Evolutionary conservation across 2,113 vertebrate genomes (phyloP), one percentile per base, ranked within the genome.

Genomic region (Equus quagga): DNA sequence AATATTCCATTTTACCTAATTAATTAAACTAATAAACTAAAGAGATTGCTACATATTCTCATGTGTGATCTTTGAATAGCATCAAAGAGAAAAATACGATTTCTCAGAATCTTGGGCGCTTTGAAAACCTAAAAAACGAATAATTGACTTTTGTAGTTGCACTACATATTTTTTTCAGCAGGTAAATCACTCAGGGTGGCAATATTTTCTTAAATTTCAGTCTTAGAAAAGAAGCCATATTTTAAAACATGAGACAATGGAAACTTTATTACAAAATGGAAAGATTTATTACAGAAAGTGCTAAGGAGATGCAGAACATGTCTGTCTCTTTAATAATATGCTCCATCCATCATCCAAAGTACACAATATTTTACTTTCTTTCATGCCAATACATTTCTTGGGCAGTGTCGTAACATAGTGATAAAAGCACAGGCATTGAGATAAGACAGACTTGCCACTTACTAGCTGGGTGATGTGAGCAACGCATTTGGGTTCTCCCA

Each of bases 151-250:
- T 83, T 51, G 15, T 83, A n/a, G 28, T 19, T 58, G 0, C 4
- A 79, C 5, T 67, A 7, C 62, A 7, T 31, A 41, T 60, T 85
- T 81, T 93, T 90, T 93, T 67, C 46, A 93, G 44, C 46, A 81
- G 58, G 19, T 36, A 96, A 76, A 81, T 83, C 23, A 88, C 26
- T 90, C 51, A 72, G 54, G 33, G 28, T 78, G 19, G 44, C 28
- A 78, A 76, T 76, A 58, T 79, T 86, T 86, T 91, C 49, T 64
- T 69, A 94, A 75, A 78, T 93, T 92, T 86, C 31, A 75, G 56
- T 75, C 31, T 84, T 72, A 83, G 19, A 56, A 93, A 88, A 82
- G 8, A 78, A 96, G 36, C 31, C 78, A 31, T 88, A 91, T 79
- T 93, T 95, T 62, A 80, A 93, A 93, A 44, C 33, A 49, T 58